Evolutionary conservation across 2,888 invertebrate species (phyloP).

Genomic region (Harpagoxenus sublaevis): DNA sequence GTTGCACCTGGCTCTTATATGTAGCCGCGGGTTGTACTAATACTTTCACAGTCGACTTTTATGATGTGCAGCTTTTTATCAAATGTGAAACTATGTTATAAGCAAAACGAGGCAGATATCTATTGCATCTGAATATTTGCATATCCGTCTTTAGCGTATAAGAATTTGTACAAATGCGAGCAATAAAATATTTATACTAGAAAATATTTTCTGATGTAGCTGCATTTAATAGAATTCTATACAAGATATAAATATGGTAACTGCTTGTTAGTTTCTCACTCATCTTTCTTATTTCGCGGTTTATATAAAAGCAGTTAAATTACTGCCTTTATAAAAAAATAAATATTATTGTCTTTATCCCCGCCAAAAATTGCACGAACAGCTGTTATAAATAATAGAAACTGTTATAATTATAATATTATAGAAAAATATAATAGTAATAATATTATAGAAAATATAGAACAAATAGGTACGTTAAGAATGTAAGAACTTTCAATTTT

Average conservation of each 20-base stretch:
- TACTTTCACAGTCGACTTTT: constrained; percentile 44
- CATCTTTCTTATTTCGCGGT: not conserved
- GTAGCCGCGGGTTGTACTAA: constrained; percentile 19
- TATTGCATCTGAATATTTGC: not conserved
- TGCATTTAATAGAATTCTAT: not conserved
- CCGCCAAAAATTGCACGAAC: not conserved
- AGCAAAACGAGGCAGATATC: not conserved
- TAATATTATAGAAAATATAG: not conserved
- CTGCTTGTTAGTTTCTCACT: not conserved
- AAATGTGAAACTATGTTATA: constrained; percentile 35
- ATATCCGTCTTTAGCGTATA: not conserved
- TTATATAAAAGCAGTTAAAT: not conserved
- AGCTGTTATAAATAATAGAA: not conserved
- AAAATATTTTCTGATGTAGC: not conserved
- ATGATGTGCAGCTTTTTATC: constrained; percentile 13
- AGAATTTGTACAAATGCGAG: not conserved
- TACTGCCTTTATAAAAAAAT: not conserved
- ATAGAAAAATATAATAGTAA: too few species aligned
- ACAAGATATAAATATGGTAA: not conserved
- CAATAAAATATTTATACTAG: not conserved
- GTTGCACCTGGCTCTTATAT: constrained; percentile 35
- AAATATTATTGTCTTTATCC: not conserved
- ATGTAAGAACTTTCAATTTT: constrained; percentile 12
- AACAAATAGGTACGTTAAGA: not conserved
- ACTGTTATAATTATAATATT: not conserved